A percentile compares a stretch with the other conserved stretches of the same genome.
These are phyloP conservation scores for Chaetops frenatus DNA, from an alignment of 2,113 vertebrate genomes.

Conservation along the genomic window DNA sequence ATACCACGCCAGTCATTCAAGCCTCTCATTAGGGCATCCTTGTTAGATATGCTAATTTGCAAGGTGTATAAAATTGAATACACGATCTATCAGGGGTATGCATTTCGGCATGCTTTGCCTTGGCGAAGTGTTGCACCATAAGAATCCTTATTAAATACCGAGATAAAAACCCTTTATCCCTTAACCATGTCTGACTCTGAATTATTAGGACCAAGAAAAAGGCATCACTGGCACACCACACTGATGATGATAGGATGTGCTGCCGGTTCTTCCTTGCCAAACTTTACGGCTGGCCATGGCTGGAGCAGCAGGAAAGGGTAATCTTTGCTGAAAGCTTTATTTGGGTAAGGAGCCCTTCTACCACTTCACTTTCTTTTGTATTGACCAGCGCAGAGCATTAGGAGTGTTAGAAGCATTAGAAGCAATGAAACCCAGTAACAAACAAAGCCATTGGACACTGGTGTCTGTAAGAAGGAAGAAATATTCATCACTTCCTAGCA, in stretches of 20 bases:
- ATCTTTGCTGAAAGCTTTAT: background rate
- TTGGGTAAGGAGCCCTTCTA: background rate
- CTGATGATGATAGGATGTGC: background rate
- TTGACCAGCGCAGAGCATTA: background rate
- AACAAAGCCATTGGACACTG: background rate
- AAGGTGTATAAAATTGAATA: no score
- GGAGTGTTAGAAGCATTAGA: background rate
- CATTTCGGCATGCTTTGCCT: no score
- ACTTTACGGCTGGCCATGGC: background rate
- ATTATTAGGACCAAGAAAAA: no score
- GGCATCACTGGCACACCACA: accelerated
- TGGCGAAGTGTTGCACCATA: no score
- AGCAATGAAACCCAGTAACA: background rate
- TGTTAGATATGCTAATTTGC: no score
- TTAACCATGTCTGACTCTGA: no score
- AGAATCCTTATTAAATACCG: no score
- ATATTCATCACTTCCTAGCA: background rate
- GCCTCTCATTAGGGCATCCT: no score
- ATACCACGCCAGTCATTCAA: no score
- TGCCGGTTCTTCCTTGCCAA: background rate
- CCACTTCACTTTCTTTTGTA: background rate
- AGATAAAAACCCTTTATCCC: no score
- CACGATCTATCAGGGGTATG: no score
- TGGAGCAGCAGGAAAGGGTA: background rate
- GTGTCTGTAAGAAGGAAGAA: background rate